Conservation (phyloP, 2,888 invertebrate species). For the Netelia inedita region DNA sequence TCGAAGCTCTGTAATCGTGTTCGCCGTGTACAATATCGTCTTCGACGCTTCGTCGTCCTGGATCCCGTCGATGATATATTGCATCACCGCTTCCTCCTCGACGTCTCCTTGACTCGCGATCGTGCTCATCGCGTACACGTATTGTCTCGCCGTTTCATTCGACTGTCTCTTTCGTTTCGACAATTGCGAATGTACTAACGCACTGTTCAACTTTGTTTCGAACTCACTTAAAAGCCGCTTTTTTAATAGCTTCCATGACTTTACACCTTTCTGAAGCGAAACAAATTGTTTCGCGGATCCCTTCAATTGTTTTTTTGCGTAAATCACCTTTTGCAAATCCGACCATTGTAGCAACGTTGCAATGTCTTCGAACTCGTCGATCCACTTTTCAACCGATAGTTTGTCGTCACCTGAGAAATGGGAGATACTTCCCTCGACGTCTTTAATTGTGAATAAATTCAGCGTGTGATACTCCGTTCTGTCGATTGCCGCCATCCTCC, state of each 20-base stretch:
- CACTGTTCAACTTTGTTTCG: conserved; percentile 54
- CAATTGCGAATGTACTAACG: conserved; percentile 59
- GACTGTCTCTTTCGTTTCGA: conserved; percentile 29
- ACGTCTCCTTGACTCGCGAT: conserved; percentile 64
- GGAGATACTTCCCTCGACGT: conserved; percentile 54
- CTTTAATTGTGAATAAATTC: conserved; percentile 44
- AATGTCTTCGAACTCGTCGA: conserved; percentile 69
- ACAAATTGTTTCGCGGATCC: conserved; percentile 69
- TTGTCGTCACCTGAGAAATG: conserved; percentile 60
- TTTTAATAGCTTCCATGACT: conserved; percentile 59
- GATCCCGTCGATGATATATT: conserved; percentile 64
- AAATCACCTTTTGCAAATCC: conserved; percentile 66
- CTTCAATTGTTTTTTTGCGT: conserved; percentile 62
- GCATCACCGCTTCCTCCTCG: conserved; percentile 49
- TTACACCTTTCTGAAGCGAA: conserved; percentile 43
- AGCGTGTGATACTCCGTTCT: not conserved
- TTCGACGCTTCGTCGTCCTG: conserved; percentile 58
- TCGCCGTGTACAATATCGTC: conserved; percentile 45
- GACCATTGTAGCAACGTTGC: conserved; percentile 61
- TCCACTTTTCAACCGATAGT: conserved; percentile 51
- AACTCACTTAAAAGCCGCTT: conserved; percentile 59
- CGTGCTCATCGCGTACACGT: conserved; percentile 63
- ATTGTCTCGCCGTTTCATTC: conserved; percentile 60
- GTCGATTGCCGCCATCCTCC: not conserved
- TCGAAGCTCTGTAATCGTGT: conserved; percentile 48